Percentiles rank a stretch among this genome's conserved stretches.
Conservation (phyloP, 2,888 invertebrate species). For the Macrosiphum euphorbiae region DNA sequence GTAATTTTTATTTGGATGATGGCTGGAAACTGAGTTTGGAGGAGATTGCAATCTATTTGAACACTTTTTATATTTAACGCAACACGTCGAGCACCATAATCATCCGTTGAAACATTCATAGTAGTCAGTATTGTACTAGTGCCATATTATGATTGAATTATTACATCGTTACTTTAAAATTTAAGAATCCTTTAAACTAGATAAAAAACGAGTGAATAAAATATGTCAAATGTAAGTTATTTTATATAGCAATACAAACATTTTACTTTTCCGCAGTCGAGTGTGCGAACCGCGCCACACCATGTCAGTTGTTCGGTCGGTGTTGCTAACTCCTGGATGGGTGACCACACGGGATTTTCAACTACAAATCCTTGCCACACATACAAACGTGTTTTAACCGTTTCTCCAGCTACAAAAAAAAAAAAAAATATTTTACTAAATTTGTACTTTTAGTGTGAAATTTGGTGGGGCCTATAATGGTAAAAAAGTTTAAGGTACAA, state of each 20-base stretch:
- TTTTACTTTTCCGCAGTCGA: neutral
- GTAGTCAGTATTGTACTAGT: neutral
- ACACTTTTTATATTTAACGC: neutral
- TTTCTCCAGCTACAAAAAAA: too few species aligned
- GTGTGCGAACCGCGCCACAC: too few species aligned
- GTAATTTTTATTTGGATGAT: neutral
- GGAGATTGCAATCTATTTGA: neutral
- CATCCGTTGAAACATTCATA: neutral
- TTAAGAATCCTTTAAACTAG: neutral
- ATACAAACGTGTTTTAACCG: too few species aligned
- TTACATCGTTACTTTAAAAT: neutral
- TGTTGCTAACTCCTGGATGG: too few species aligned
- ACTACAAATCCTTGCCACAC: too few species aligned
- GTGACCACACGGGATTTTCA: too few species aligned
- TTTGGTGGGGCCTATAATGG: too few species aligned
- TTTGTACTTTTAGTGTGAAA: too few species aligned
- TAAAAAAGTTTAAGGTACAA: too few species aligned
- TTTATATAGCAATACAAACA: neutral
- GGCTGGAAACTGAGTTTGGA: too few species aligned
- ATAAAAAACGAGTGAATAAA: neutral
- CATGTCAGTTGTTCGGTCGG: too few species aligned
- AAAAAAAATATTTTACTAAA: too few species aligned
- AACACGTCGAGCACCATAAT: neutral
- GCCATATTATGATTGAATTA: neutral
- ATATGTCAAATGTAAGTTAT: neutral